Conservation (phyloP, 2,797 vertebrate species). For the Clarias pachynema region DNA sequence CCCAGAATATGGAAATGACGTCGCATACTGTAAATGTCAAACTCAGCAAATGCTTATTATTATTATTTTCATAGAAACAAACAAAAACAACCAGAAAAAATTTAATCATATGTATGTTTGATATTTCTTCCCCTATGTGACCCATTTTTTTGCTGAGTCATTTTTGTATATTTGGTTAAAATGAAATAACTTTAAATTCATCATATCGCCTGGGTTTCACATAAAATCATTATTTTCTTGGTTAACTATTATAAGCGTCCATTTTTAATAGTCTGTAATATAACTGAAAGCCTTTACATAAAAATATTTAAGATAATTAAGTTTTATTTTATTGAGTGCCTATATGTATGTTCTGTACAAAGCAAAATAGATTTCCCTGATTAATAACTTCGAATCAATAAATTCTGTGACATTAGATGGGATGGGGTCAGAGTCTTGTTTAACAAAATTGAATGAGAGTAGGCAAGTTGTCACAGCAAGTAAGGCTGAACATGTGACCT, state of each 20-base stretch:
- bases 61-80: too few species aligned
- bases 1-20: too few species aligned
- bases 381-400: conserved; percentile 1
- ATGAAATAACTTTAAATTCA: too few species aligned
- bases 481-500: not conserved
- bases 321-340: too few species aligned
- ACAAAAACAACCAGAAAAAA: too few species aligned
- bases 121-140: too few species aligned
- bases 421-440: conserved; percentile 2
- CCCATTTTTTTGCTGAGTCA: too few species aligned
- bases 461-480: not conserved
- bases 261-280: not conserved
- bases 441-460: not conserved
- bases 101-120: too few species aligned
- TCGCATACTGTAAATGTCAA: too few species aligned
- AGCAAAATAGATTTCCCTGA: not conserved
- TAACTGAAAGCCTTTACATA: not conserved
- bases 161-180: too few species aligned
- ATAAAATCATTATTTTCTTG: not conserved
- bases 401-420: not conserved
- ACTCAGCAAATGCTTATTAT: too few species aligned
- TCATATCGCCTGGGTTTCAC: too few species aligned
- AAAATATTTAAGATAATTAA: not conserved
- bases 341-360: not conserved
- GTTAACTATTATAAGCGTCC: not conserved